Conservation (phyloP, 2,797 vertebrate genomes). For the Sebastolobus altivelis region DNA sequence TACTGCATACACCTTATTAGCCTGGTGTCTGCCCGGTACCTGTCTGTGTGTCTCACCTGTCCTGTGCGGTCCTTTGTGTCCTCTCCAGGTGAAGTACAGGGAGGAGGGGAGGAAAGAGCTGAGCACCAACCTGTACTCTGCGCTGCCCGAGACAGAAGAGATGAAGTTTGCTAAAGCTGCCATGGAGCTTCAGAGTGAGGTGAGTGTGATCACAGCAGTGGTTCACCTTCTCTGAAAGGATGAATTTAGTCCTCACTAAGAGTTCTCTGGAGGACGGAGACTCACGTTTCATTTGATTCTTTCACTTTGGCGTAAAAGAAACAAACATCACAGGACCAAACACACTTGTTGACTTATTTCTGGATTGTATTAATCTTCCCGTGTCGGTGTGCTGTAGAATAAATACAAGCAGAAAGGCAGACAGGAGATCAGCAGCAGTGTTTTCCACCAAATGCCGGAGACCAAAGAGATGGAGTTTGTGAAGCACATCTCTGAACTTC, state of each 20-base stretch:
- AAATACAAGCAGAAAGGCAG: conserved; percentile 80
- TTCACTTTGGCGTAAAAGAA: background rate
- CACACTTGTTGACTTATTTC: accelerated
- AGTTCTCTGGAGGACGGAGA: too few species aligned
- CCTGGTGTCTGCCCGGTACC: too few species aligned
- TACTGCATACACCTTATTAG: background rate
- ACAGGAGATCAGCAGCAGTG: conserved; percentile 54
- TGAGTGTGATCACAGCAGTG: conserved; percentile 47
- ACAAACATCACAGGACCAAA: background rate
- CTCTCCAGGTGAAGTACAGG: conserved; percentile 72
- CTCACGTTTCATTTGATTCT: background rate
- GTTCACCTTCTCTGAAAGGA: too few species aligned
- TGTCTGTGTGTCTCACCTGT: too few species aligned
- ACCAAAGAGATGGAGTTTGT: conserved; percentile 79
- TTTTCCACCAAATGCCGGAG: conserved; percentile 77
- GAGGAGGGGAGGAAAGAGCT: conserved; percentile 58
- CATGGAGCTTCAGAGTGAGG: conserved; percentile 87
- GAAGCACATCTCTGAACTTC: conserved; percentile 78
- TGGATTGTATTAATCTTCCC: accelerated
- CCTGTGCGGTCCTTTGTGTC: too few species aligned
- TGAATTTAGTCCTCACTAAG: too few species aligned
- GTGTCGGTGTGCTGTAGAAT: conserved; percentile 58
- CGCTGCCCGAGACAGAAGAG: conserved; percentile 69
- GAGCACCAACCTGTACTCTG: conserved; percentile 69
- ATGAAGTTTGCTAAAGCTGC: conserved; percentile 69